Evolutionary conservation across 2,888 invertebrate species (phyloP).

Genomic region (Acronicta psi): DNA sequence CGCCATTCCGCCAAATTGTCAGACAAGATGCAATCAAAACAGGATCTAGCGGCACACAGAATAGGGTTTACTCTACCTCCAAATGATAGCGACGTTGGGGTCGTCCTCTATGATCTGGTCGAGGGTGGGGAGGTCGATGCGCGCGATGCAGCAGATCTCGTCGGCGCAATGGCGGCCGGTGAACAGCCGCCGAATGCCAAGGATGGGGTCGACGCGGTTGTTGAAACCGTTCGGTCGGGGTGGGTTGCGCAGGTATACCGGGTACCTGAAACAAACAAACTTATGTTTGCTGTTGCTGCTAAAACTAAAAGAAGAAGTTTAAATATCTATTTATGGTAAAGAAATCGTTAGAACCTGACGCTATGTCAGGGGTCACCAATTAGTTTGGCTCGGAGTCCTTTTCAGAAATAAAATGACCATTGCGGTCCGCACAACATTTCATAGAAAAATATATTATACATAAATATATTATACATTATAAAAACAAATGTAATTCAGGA

Average conservation of each 20-base stretch:
- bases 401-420: too few relatives aligned
- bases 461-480: too few relatives aligned
- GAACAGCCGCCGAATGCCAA: slow-evolving; percentile 91
- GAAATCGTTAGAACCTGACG: too few relatives aligned
- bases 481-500: too few relatives aligned
- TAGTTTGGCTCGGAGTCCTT: too few relatives aligned
- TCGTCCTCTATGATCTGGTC: slow-evolving; percentile 95
- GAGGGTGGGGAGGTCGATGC: slow-evolving; percentile 92
- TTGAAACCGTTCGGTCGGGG: slow-evolving; percentile 70
- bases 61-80: slow-evolving; percentile 89
- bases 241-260: slow-evolving; percentile 73
- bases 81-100: slow-evolving; percentile 94
- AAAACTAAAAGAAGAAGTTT: too few relatives aligned
- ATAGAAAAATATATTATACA: too few relatives aligned
- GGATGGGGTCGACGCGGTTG: slow-evolving; percentile 65
- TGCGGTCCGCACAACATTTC: too few relatives aligned
- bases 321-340: too few relatives aligned
- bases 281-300: too few relatives aligned
- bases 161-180: slow-evolving; percentile 95
- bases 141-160: slow-evolving; percentile 96
- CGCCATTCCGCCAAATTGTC: slow-evolving; percentile 7
- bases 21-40: slow-evolving; percentile 18
- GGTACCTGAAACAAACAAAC: slow-evolving; percentile 66
- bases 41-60: background rate
- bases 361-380: too few relatives aligned